These are phyloP conservation scores for Dreissena polymorpha DNA, from an alignment of 1,140 invertebrate species.

Conservation along the genomic window DNA sequence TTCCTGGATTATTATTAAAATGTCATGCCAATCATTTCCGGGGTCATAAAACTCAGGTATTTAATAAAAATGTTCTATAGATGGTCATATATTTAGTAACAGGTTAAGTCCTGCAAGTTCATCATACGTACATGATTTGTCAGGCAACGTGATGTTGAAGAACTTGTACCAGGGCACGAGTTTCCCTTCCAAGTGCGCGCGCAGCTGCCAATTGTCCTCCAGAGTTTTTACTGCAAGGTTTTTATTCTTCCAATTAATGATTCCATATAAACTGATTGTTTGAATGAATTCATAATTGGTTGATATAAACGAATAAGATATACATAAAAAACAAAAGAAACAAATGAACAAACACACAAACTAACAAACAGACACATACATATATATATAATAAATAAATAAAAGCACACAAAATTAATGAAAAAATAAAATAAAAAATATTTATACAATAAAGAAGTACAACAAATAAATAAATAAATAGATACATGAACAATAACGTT, in stretches of 20 bases:
- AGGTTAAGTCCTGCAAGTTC: too few species aligned
- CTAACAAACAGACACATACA: too few species aligned
- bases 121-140: constrained; percentile 68
- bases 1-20: neutral
- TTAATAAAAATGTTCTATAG: neutral
- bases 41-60: neutral
- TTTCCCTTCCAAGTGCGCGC: constrained; percentile 83
- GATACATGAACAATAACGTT: neutral
- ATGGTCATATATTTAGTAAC: too few species aligned
- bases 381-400: too few species aligned
- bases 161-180: constrained; percentile 82
- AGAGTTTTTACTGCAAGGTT: constrained; percentile 78
- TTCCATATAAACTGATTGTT: neutral
- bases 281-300: neutral
- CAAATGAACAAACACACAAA: too few species aligned
- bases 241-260: constrained; percentile 7
- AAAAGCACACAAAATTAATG: too few species aligned
- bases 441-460: too few species aligned
- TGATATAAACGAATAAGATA: neutral
- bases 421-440: too few species aligned
- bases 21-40: neutral
- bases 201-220: constrained; percentile 79
- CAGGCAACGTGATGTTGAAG: constrained; percentile 82
- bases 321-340: too few species aligned
- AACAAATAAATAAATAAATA: too few species aligned